Base-by-base conservation (phyloP, 2,797 vertebrate species). In the Muscicapa striata region DNA sequence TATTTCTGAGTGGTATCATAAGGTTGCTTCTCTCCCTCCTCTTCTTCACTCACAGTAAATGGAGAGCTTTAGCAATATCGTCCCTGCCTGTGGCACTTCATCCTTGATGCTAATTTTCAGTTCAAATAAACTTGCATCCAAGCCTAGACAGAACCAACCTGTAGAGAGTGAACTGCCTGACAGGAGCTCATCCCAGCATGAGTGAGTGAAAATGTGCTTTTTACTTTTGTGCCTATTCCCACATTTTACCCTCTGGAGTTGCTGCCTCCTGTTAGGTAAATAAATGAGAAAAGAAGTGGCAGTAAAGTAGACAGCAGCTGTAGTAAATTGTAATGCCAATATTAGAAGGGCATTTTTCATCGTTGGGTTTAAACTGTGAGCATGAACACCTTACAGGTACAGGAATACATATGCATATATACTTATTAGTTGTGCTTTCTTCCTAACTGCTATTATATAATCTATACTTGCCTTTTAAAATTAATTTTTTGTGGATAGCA, bases 61-160 rank as follows among this genome's bases (percentile, higher is more conserved):
- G 41, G 10, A 30, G 29, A 87, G 41, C 55, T 87, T 89, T 43
- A 78, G 45, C 49, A 52, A 14, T 15, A 8, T 30, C 2, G 2
- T 45, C 59, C 46, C 80, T 86, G 20, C 10, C 38, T 58, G 21
- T 24, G 74, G 49, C 34, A 18, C 34, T 75, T 70, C 27, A 77
- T 86, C 22, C 58, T 88, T 88, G 62, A 36, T 22, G 54, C 20
- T 45, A 1, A 17, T 64, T 88, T 88, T 78, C 22, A 48, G 13
- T 49, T 61, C 38, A 46, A n/a, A 34, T 34, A 49, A 57, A 36
- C 4, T 74, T 63, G 20, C 29, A 38, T 46, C 22, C 6, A 8
- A 52, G 38, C 21, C 9, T 32, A 13, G 43, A 34, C 38, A 76
- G 21, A 2, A 0, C 34, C 0, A 0, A 22, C 11, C 10, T 34